Evolutionary conservation across 2,797 vertebrate species (phyloP).

Genomic region (Esox lucius): DNA sequence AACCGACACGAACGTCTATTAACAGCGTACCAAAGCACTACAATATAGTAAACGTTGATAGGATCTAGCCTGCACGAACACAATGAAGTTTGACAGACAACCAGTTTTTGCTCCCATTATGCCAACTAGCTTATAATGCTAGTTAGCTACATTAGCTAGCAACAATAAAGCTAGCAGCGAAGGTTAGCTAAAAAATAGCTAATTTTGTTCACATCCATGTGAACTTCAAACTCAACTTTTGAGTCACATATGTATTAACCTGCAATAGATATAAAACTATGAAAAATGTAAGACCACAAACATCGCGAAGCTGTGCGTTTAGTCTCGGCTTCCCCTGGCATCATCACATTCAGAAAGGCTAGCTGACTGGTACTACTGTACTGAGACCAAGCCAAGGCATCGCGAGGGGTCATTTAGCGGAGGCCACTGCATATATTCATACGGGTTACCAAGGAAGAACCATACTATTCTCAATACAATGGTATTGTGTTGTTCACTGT

Average conservation of each 20-base stretch:
- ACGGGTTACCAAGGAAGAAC: conserved; percentile 34
- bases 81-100: conserved; percentile 3
- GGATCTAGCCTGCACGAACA: not conserved
- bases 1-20: not conserved
- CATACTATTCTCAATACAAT: conserved; percentile 26
- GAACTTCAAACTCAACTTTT: conserved; percentile 11
- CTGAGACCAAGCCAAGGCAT: conserved; percentile 67
- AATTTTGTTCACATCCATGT: not conserved
- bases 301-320: conserved; percentile 34
- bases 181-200: not conserved
- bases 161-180: not conserved
- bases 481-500: conserved; percentile 44
- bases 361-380: conserved; percentile 58
- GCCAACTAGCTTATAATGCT: conserved; percentile 2
- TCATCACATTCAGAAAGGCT: conserved; percentile 42
- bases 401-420: conserved; percentile 67
- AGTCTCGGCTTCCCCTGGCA: conserved; percentile 44
- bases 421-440: conserved; percentile 53
- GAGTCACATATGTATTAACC: conserved; percentile 12
- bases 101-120: not conserved
- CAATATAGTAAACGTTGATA: not conserved
- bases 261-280: not conserved
- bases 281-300: not conserved
- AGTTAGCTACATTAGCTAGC: conserved; percentile 3
- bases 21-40: not conserved